These are phyloP conservation scores for Hyla sarda DNA, from an alignment of 2,113 vertebrate species.

Conservation along the genomic window DNA sequence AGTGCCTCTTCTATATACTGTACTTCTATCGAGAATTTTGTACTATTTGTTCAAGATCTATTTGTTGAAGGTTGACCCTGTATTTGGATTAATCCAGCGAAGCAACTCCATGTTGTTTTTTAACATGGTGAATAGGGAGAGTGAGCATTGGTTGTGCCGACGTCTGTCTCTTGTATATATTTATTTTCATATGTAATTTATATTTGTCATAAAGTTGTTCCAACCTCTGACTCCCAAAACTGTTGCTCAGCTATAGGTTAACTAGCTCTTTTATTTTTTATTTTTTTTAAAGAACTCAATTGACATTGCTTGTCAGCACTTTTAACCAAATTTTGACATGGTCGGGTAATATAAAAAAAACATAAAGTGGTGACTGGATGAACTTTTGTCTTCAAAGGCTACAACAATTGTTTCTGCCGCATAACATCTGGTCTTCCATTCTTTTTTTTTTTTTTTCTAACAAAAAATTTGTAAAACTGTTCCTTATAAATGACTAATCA, in stretches of 20 bases:
- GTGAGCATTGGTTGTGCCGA: no score
- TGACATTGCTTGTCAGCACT: neutral
- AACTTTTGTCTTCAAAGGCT: neutral
- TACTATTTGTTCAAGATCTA: no score
- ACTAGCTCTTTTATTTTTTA: no score
- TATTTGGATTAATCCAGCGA: no score
- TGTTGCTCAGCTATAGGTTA: neutral
- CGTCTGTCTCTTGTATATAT: no score
- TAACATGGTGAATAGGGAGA: no score
- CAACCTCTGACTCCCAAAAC: neutral
- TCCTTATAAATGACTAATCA: constrained; percentile 2
- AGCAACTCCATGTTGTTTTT: no score
- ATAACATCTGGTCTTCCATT: neutral
- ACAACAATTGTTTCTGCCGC: neutral
- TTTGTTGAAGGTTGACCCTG: no score
- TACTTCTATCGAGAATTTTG: no score
- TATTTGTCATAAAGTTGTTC: neutral
- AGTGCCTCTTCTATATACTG: no score
- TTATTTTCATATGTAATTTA: no score
- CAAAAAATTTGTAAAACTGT: neutral
- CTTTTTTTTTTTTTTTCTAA: neutral
- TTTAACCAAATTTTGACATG: neutral
- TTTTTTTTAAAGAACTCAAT: neutral
- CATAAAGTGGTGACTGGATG: neutral
- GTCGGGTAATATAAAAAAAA: neutral